Evolutionary conservation across 64 coral and sea anemone genomes (phyloP).

Genomic region (Platygyra sinensis): DNA sequence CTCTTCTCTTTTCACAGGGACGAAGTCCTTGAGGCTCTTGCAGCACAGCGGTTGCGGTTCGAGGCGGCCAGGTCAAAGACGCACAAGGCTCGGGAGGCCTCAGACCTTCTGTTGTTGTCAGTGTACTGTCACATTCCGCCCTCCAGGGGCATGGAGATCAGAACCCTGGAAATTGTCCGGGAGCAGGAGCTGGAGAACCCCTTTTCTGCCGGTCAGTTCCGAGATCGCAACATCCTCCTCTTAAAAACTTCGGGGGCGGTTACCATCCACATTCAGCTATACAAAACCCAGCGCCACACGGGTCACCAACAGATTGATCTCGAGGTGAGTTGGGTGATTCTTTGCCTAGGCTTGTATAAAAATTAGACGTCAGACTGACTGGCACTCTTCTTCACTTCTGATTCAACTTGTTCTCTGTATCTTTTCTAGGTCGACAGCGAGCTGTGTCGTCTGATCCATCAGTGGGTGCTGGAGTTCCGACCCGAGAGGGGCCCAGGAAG

Average conservation of each 20-base stretch:
- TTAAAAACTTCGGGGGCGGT: neutral
- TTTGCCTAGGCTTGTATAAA: no score
- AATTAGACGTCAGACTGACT: no score
- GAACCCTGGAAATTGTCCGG: slow-evolving; percentile 7
- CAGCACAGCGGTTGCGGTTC: neutral
- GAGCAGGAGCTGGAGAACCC: neutral
- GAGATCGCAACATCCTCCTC: neutral
- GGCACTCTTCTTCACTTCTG: no score
- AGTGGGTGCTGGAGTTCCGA: no score
- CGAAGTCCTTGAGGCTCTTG: neutral
- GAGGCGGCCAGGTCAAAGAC: neutral
- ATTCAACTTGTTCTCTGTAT: no score
- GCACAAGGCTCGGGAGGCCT: neutral
- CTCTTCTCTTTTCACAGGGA: neutral
- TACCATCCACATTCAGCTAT: neutral
- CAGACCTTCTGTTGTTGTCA: neutral
- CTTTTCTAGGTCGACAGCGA: no score
- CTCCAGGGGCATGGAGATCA: neutral
- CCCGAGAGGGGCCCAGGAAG: no score
- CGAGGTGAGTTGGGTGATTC: neutral
- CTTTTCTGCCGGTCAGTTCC: neutral
- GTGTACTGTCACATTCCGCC: slow-evolving; percentile 6
- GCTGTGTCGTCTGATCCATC: no score
- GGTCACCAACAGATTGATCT: neutral
- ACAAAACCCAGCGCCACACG: neutral